A percentile compares a stretch with the other conserved stretches of the same genome.
phyloP scores from a whole-genome alignment of 2,888 invertebrate species.

The Villa cingulata region DNA sequence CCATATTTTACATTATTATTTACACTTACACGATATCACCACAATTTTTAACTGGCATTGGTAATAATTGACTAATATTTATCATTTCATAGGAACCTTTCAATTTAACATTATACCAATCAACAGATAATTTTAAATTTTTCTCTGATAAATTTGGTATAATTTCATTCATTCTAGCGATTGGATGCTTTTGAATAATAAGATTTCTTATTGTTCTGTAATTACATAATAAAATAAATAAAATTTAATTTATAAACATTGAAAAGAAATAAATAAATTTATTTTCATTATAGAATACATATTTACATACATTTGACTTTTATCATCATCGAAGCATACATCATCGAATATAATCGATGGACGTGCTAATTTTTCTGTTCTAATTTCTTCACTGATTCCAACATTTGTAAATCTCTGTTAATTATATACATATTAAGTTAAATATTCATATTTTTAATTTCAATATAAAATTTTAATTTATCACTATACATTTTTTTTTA shows the following conservation, averaged over 20 bases:
- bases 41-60: conserved; percentile 8
- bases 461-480: too few species aligned
- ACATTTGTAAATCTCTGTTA: conserved; percentile 12
- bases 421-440: too few species aligned
- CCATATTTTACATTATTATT: too few species aligned
- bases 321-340: conserved; percentile 5
- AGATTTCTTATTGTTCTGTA: conserved; percentile 11
- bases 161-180: conserved; percentile 9
- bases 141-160: conserved; percentile 9
- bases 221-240: too few species aligned
- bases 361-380: neutral
- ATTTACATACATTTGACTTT: conserved; percentile 9
- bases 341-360: conserved; percentile 8
- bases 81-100: conserved; percentile 10
- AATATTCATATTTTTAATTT: too few species aligned
- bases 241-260: too few species aligned
- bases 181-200: conserved; percentile 6
- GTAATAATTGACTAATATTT: conserved; percentile 11
- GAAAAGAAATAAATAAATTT: neutral
- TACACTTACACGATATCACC: conserved; percentile 8
- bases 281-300: neutral
- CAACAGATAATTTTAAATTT: conserved; percentile 8
- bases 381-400: conserved; percentile 9
- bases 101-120: conserved; percentile 11
- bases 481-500: too few species aligned